These are phyloP conservation scores for Callionymus lyra DNA, from an alignment of 2,113 vertebrate genomes.

Conservation along the genomic window DNA sequence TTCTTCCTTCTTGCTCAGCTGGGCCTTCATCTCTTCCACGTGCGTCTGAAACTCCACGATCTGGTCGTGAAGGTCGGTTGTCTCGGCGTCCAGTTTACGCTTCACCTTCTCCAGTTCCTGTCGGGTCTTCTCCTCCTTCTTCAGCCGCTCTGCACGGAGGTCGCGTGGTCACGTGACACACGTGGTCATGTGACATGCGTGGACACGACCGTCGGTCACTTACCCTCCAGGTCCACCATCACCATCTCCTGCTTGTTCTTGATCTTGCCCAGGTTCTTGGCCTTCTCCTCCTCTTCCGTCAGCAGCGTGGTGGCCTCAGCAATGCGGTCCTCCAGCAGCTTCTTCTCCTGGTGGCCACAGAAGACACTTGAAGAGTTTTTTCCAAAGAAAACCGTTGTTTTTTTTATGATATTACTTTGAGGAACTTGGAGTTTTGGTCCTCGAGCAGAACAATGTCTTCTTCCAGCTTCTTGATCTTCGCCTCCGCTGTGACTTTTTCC, in stretches of 20 bases:
- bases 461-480: slow-evolving; percentile 98
- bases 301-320: slow-evolving; percentile 85
- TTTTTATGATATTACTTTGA: slow-evolving; percentile 71
- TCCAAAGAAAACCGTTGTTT: too few relatives aligned
- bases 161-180: not conserved
- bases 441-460: slow-evolving; percentile 91
- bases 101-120: slow-evolving; percentile 96
- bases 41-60: slow-evolving; percentile 92
- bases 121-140: slow-evolving; percentile 95
- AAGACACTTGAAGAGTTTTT: not conserved
- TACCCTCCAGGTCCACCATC: slow-evolving; percentile 96
- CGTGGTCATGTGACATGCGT: not conserved
- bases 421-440: slow-evolving; percentile 95
- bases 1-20: slow-evolving; percentile 92
- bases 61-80: slow-evolving; percentile 93
- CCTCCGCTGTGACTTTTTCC: slow-evolving; percentile 94
- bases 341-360: slow-evolving; percentile 78
- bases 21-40: slow-evolving; percentile 90
- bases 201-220: too few relatives aligned
- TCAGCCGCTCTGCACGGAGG: slow-evolving; percentile 77
- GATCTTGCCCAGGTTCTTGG: slow-evolving; percentile 90
- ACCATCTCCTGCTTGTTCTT: slow-evolving; percentile 98
- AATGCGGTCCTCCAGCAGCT: slow-evolving; percentile 88
- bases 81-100: slow-evolving; percentile 91
- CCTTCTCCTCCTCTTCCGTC: slow-evolving; percentile 94